Evolutionary conservation across 2,888 invertebrate genomes (phyloP), one percentile per base, ranked within the genome.

Genomic region (Mechanitis messenoides): DNA sequence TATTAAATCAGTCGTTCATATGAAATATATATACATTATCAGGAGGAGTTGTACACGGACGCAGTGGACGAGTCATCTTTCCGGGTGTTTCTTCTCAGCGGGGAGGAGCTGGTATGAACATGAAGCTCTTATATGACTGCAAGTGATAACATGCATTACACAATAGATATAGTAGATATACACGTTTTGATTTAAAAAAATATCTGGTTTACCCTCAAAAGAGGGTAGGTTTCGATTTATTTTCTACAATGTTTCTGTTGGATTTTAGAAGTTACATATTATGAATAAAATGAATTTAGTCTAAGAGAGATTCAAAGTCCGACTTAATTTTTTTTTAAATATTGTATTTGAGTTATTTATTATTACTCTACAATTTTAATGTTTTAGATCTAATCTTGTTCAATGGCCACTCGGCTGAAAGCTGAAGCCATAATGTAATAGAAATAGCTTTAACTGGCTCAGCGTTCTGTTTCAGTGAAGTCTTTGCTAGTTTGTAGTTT

Each of bases 41-140:
- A 91, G 81, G 91, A 90, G 75, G 74, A 91, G 58, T 76, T 90
- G 74, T 88, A 90, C 68, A 80, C 84, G 42, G 89, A 88, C 59
- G 80, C 84, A 3, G 85, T 84, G 5, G 90, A 90, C 70, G 90
- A 89, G 66, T 80, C 87, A 33, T 80, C 87, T 2, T 88, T 89
- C 72, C 78, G 89, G 45, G 87, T 90, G 63, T 82, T 90, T 55
- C 77, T 89, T 33, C 72, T 89, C 66, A 88, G 82, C 68, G 85
- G 85, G 2, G 87, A 87, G 66, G 85, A 87, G 55, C 72, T 76
- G 20, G 42, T 58, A 7, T 66, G 9, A 59, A 56, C 2, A 33
- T 9, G 33, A 28, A 31, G 33, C 47, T 53, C 28, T 55, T 68
- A 74, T 74, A 65, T 73, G 73, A 72, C 72, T 74, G 42, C 62